Evolutionary conservation across 2,888 invertebrate species (phyloP), one percentile per base, ranked within the genome.

Genomic region (Leptarthrus brevirostris): DNA sequence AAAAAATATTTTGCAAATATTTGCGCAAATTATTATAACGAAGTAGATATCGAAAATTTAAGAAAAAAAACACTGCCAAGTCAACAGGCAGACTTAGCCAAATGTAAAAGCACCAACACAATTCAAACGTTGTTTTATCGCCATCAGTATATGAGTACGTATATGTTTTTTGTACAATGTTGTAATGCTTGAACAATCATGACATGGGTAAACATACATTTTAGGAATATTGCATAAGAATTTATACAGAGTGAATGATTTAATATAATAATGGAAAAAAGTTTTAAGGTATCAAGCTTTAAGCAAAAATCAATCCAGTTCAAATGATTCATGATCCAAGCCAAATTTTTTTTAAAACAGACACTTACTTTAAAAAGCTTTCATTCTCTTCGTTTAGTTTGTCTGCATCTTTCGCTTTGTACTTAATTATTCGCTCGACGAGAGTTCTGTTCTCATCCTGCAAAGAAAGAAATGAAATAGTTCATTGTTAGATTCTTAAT

Each of bases 341-440:
- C 53, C 30, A 24, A 12, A 36, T 14, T 36, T 40, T 40, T n/a
- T 3, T 6, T 74, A 34, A 61, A 72, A 58, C 8, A 36, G 70
- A 72, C 72, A 87, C 91, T 90, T 89, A 95, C 95, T 92, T 94
- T 79, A 95, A 86, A 83, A 94, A 93, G 83, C 92, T 92, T 84
- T 98, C 98, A 87, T 98, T 98, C 86, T 98, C 97, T 86, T 95
- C 94, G 82, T 98, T 98, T 90, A 98, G 90, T 85, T 93, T 93
- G 81, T 98, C 97, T 0, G 97, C 98, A 88, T 97, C 97, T 86
- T 93, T 93, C 64, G 94, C 91, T 86, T 98, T 98, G 83, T 95
- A 93, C 79, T 93, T 93, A 85, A 97, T 94, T 80, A 97, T 89
- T 79, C 96, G 89, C 78, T 96, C 94, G 74, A 96, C 89, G 78